Percentiles rank a stretch among this genome's conserved stretches.
Evolutionary conservation across 2,797 vertebrate species (phyloP).

Genomic region (Pseudochirops corinnae): DNA sequence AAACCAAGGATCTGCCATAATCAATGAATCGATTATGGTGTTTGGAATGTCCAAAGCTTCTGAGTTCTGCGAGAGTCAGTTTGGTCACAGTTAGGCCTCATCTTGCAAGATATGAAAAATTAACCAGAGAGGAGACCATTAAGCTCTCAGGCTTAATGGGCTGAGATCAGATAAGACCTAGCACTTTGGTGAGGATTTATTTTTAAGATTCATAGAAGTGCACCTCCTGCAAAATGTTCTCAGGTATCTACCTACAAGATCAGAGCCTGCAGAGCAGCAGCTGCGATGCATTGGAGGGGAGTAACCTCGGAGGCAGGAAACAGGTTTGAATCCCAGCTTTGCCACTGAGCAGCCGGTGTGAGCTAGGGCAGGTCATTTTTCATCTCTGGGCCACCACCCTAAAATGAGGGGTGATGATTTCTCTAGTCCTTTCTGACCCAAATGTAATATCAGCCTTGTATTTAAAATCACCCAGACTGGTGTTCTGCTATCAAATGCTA

Average conservation of each 20-base stretch:
- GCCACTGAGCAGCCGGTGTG: not conserved
- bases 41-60: constrained; percentile 28
- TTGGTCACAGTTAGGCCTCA: constrained; percentile 51
- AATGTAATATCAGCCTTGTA: not conserved
- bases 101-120: constrained; percentile 62
- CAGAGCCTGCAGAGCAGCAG: not conserved
- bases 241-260: not conserved
- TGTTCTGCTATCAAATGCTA: not conserved
- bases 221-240: constrained; percentile 32
- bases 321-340: not conserved
- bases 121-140: constrained; percentile 41
- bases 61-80: constrained; percentile 44
- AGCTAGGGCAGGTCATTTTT: not conserved
- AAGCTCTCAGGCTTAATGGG: constrained; percentile 19
- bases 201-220: constrained; percentile 49
- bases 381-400: not conserved
- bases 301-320: not conserved
- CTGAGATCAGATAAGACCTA: constrained; percentile 2
- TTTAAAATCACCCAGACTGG: not conserved
- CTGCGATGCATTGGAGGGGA: not conserved
- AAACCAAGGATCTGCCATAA: constrained; percentile 34
- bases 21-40: constrained; percentile 41
- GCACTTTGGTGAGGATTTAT: constrained; percentile 7
- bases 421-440: not conserved
- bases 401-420: not conserved